Base-by-base conservation (phyloP, 1,140 invertebrate genomes). In the Oreohelix idahoensis region DNA sequence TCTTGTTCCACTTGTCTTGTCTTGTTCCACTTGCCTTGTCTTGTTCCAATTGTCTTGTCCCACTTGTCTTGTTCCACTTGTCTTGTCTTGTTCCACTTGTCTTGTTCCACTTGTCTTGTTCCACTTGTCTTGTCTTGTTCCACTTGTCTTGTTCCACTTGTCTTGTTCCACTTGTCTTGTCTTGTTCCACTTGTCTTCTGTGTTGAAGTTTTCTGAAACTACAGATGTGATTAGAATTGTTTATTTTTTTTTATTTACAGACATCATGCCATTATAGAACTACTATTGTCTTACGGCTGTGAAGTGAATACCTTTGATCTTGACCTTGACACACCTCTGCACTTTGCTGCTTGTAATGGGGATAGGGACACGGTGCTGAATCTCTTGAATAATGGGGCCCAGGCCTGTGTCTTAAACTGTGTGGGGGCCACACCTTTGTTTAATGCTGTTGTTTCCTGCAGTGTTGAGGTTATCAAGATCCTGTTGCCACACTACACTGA, bases 301-400 rank as follows among this genome's bases (percentile, higher is more conserved):
- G 85, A 88, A 38, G 86, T 90, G 0, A 90, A 91, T 83, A 90
- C 88, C 80, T 71, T 79, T 8, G 90, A 91, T 82, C 89, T 89
- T 45, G 90, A 91, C 71, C 32, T 74, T 8, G 89, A 91, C 73
- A 90, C 89, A 13, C 84, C 90, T 5, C 71, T 91, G 8, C 86
- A 87, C 73, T 91, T 89, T 86, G 89, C 90, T 51, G 74, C 89
- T 15, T 90, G 87, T 66, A 91, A 91, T 79, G 87, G 87, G 15
- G 87, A 88, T 78, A 49, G 83, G 36, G 80, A 85, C 35, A 83
- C 83, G 49, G 88, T 90, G 1, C 66, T 80, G 42, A 78, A 83
- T 13, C 83, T 91, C 11, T 32, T 91, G 17, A 49, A 86, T 49
- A 53, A 85, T 80, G 90, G 90, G n/a, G 90, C 89, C 8, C 83